These are phyloP conservation scores for Dicaeum eximium DNA, from an alignment of 2,113 vertebrate species.

Conservation along the genomic window DNA sequence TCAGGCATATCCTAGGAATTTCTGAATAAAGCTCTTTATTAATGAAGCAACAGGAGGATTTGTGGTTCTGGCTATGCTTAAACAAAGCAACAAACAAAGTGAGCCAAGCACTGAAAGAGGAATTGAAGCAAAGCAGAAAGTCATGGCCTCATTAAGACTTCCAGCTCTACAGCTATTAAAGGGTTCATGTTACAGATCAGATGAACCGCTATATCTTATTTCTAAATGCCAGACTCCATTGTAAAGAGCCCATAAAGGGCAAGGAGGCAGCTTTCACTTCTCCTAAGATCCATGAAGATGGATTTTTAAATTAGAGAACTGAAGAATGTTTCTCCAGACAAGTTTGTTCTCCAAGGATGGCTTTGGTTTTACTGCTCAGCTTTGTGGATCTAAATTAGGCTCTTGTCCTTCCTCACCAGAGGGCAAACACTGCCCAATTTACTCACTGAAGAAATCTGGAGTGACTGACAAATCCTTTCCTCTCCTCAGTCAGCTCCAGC, in stretches of 20 bases:
- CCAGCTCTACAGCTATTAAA: background rate
- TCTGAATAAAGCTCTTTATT: background rate
- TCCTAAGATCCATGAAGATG: background rate
- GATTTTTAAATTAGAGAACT: conserved; percentile 46
- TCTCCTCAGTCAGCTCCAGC: background rate
- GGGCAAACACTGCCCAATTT: conserved; percentile 42
- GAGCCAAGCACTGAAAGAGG: background rate
- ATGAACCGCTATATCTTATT: background rate
- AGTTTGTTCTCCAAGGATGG: conserved; percentile 46
- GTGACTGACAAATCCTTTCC: background rate
- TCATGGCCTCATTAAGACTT: background rate
- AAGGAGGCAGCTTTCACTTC: background rate
- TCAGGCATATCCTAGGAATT: background rate
- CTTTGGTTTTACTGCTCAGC: conserved; percentile 57
- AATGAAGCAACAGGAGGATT: background rate
- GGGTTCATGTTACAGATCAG: conserved; percentile 14
- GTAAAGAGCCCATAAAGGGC: background rate
- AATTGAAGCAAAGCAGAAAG: background rate
- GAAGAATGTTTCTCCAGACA: conserved; percentile 12
- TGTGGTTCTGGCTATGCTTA: background rate
- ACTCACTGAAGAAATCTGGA: background rate
- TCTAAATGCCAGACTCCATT: conserved; percentile 10
- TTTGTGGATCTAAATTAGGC: conserved; percentile 58
- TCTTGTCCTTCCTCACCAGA: conserved; percentile 49
- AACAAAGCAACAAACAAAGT: background rate